phyloP scores from a whole-genome alignment of 2,113 vertebrate genomes.

The Nanorana parkeri region DNA sequence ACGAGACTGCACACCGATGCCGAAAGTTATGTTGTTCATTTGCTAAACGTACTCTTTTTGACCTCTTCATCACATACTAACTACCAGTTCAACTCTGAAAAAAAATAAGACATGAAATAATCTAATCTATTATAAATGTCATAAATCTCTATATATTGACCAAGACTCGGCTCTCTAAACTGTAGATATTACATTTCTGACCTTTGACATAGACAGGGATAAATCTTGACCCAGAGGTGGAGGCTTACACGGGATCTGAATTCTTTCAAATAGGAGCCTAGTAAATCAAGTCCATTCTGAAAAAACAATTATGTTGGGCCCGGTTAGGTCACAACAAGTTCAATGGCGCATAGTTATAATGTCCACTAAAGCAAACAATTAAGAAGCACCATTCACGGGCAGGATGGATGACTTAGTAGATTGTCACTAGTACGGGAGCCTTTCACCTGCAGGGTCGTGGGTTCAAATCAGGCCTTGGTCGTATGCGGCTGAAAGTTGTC shows the following conservation, averaged over 20 bases:
- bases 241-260: conserved; percentile 29
- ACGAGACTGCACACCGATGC: background rate
- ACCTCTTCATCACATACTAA: conserved; percentile 27
- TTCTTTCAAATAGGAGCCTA: conserved; percentile 29
- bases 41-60: conserved; percentile 17
- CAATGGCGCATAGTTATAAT: conserved; percentile 38
- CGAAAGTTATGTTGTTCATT: conserved; percentile 43
- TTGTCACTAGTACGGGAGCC: conserved; percentile 31
- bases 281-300: conserved; percentile 53
- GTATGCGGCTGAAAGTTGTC: conserved; percentile 51
- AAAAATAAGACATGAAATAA: conserved; percentile 41
- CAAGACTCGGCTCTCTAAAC: conserved; percentile 42
- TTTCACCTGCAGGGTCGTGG: conserved; percentile 47
- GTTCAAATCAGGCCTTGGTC: conserved; percentile 50
- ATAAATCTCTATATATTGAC: conserved; percentile 54
- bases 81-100: conserved; percentile 31
- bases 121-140: conserved; percentile 44
- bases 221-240: conserved; percentile 31
- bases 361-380: conserved; percentile 51
- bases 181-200: conserved; percentile 55
- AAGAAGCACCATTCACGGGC: conserved; percentile 45
- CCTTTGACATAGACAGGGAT: conserved; percentile 36
- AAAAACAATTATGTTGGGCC: conserved; percentile 52
- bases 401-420: conserved; percentile 47
- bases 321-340: conserved; percentile 37